Percentiles rank a stretch among this genome's conserved stretches.
phyloP scores from a whole-genome alignment of 2,888 invertebrate genomes.

The Dasypogon diadema region DNA sequence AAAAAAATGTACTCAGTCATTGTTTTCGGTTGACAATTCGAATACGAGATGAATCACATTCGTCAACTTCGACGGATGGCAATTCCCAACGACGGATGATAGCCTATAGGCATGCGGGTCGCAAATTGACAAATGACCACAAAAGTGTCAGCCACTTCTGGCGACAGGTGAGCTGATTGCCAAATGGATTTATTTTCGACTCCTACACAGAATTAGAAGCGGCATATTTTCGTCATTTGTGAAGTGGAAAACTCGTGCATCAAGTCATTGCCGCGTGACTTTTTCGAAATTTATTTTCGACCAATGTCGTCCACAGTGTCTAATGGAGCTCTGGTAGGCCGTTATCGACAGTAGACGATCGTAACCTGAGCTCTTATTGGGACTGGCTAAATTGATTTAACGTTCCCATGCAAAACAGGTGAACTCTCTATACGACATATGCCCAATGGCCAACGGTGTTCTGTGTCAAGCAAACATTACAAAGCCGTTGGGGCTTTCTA shows the following conservation, averaged over 20 bases:
- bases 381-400: not conserved
- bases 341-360: constrained; percentile 11
- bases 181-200: not conserved
- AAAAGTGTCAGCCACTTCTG: not conserved
- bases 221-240: not conserved
- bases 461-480: not conserved
- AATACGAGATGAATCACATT: not conserved
- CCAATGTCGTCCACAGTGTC: not conserved
- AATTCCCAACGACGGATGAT: not conserved
- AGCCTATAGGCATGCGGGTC: too few relatives aligned
- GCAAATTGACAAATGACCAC: not conserved
- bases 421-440: too few relatives aligned
- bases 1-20: not conserved
- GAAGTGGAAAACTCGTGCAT: not conserved
- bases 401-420: not conserved
- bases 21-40: not conserved
- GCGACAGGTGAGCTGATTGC: not conserved
- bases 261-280: not conserved
- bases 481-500: not conserved
- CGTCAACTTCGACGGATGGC: not conserved
- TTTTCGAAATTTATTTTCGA: not conserved
- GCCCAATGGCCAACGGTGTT: not conserved
- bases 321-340: not conserved
- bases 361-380: constrained; percentile 24
- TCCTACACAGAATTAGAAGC: not conserved